Base-by-base conservation (phyloP, 2,888 invertebrate genomes). In the Saturnia japonica region DNA sequence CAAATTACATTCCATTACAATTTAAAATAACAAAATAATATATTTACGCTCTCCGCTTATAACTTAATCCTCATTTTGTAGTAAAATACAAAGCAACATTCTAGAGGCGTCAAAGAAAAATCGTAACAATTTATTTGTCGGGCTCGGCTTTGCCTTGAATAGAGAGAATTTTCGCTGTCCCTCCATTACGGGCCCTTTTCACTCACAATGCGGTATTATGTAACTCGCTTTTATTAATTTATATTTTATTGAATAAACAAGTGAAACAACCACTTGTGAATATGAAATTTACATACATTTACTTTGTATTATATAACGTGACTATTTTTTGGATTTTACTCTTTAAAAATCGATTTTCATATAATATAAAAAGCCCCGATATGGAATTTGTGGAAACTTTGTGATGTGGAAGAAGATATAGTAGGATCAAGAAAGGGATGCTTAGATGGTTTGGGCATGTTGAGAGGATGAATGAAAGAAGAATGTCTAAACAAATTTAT, bases 101-200 rank as follows among this genome's bases (percentile, higher is more conserved):
- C 87, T 82, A 82, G 86, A 87, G 88, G 88, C 90, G 88, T 89
- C 90, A 89, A 91, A 91, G 91, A 91, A 91, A 91, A 91, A 91
- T 91, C 85, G 91, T 87, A 84, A 89, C 91, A 89, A 91, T 91
- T 91, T 91, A 90, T 90, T 90, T 85, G 82, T 83, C 82, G 81
- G 80, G 83, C 78, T 81, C 85, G 83, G 78, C 74, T 80, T 83
- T 85, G 85, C 74, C 80, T 83, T 85, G 85, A 88, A 89, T 86
- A 81, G 85, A 85, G 83, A 80, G 81, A 85, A 86, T 87, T 88
- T 83, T 84, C 84, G 81, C 84, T 83, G 86, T 85, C 84, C 87
- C 81, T 71, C 81, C 82, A 87, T 88, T 87, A 88, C 81, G 79
- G 79, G 74, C 62, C 76, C 77, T 80, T 85, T 85, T 81, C 81